Base-by-base conservation (phyloP, 2,113 vertebrate species). In the Cisticola juncidis region DNA sequence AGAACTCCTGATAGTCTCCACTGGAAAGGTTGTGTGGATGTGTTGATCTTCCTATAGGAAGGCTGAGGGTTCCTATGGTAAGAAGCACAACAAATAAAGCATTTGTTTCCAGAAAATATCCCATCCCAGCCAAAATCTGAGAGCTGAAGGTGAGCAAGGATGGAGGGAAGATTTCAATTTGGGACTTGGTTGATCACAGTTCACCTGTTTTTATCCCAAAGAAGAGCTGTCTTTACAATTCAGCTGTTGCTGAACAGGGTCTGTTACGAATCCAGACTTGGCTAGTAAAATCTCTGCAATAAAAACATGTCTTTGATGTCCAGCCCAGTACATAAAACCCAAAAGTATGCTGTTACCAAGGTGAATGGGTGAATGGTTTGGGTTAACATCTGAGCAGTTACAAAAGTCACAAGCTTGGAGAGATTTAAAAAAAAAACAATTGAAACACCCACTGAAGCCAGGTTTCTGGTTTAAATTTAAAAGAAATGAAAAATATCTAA, bases 291-390 rank as follows among this genome's bases (percentile, higher is more conserved):
- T 74, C 80, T 51, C 76, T 40, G 44, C 64, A 94, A 95, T 97
- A 94, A 98, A 98, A 96, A 44, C 68, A 14, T 16, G 62, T 80
- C 97, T 98, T 98, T 98, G 97, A 98, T 96, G 97, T 97, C 80
- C 84, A 38, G 74, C 95, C 95, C 87, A 82, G 95, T 95, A 90
- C 93, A 95, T 95, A 97, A 98, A 97, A 96, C 18, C n/a, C 95
- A 94, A 79, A 95, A 97, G 92, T 94, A 85, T 78, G 97, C 91
- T 96, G 95, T 97, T 93, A 90, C 96, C 72, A 95, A 97, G 97
- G 97, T 97, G 96, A 95, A 80, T 35, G 94, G 80, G 89, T 76
- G 94, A 94, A 95, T 83, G 97, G 96, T 95, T 96, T 94, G 94
- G 95, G 95, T 97, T 97, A 96, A 90, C 95, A 86, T 90, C 92